A percentile compares a stretch with the other conserved stretches of the same genome.
Conservation (phyloP, 2,797 vertebrate genomes). For the Anomalospiza imberbis region DNA sequence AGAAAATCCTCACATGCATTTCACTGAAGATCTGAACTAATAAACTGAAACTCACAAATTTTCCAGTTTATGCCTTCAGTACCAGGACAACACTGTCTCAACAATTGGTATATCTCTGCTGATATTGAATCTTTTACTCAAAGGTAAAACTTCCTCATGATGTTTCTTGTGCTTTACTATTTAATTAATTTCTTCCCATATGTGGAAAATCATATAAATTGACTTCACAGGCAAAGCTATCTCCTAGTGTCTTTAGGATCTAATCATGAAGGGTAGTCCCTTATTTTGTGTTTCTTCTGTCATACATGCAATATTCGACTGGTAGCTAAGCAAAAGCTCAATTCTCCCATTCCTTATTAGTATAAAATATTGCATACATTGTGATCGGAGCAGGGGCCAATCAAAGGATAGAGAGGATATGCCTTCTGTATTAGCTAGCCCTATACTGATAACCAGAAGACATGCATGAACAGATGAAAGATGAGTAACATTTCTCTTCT, state of each 20-base stretch:
- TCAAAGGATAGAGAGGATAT: background rate
- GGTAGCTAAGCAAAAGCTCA: background rate
- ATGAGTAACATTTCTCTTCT: background rate
- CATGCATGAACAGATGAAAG: background rate
- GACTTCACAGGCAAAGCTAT: background rate
- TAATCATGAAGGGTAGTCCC: background rate
- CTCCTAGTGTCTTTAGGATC: background rate
- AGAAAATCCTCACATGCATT: background rate
- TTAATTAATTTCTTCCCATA: background rate
- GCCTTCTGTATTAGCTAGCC: background rate
- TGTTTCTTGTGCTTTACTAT: background rate
- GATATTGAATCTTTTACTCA: background rate
- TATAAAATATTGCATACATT: background rate
- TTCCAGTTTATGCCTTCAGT: background rate
- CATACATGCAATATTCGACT: background rate
- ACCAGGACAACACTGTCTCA: background rate
- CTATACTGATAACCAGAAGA: background rate
- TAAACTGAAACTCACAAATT: background rate
- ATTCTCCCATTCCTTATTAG: background rate
- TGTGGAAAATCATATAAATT: background rate
- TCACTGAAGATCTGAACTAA: background rate
- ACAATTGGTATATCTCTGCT: background rate
- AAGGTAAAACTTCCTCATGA: background rate
- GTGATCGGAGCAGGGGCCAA: background rate
- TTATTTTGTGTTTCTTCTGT: background rate